Evolutionary conservation across 37 sponge, comb jelly and placozoan genomes (phyloP).

Genomic region (Beroe forskalii): DNA sequence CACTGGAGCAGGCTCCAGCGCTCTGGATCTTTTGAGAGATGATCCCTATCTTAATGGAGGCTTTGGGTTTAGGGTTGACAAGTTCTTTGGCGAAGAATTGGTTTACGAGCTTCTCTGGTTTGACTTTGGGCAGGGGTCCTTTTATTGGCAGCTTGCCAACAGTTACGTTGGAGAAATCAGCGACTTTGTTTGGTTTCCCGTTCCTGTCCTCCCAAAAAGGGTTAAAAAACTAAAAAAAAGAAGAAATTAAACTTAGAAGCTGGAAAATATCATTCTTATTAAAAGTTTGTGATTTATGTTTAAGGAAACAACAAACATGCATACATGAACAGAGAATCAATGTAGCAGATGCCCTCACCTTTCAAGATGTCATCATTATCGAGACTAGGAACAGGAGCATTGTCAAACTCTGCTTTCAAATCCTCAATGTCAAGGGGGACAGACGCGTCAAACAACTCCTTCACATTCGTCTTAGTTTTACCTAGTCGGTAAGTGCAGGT

Average conservation of each 20-base stretch:
- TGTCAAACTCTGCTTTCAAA: slow-evolving; percentile 60
- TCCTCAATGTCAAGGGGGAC: slow-evolving; percentile 58
- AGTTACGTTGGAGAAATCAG: slow-evolving; percentile 29
- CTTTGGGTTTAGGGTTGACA: slow-evolving; percentile 39
- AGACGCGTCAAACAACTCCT: slow-evolving; percentile 19
- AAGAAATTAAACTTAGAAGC: too few relatives aligned
- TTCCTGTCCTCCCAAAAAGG: slow-evolving; percentile 1
- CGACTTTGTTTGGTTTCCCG: neutral
- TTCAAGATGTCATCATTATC: slow-evolving; percentile 13
- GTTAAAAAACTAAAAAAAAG: too few relatives aligned
- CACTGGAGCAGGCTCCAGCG: neutral
- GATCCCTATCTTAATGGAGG: slow-evolving; percentile 58
- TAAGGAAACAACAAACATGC: too few relatives aligned
- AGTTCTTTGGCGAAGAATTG: slow-evolving; percentile 56
- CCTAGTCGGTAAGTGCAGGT: slow-evolving; percentile 3
- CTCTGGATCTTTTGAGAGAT: slow-evolving; percentile 1
- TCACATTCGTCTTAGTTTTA: slow-evolving; percentile 33
- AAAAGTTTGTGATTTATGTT: too few relatives aligned
- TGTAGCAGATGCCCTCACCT: too few relatives aligned
- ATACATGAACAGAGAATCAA: too few relatives aligned
- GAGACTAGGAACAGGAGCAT: slow-evolving; percentile 52
- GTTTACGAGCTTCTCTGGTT: slow-evolving; percentile 55
- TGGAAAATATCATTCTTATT: too few relatives aligned
- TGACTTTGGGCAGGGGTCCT: neutral
- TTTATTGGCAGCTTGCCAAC: slow-evolving; percentile 30